Percentiles rank a stretch among this genome's conserved stretches.
phyloP scores from a whole-genome alignment of 2,113 vertebrate species.

The Myxocyprinus asiaticus region DNA sequence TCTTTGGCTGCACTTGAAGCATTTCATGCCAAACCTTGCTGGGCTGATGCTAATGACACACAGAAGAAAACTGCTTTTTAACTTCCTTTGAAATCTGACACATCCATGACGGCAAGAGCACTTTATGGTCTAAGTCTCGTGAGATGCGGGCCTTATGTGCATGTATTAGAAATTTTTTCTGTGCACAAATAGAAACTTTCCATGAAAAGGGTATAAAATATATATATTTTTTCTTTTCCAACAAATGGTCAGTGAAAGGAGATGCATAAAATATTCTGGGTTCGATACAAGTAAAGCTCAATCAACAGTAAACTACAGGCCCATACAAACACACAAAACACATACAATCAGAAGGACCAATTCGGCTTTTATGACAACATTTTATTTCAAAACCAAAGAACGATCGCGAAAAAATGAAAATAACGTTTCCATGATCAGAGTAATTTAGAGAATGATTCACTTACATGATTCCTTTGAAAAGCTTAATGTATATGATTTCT shows the following conservation, averaged over 20 bases:
- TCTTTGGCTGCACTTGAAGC: slow-evolving; percentile 8
- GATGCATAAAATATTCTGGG: no score
- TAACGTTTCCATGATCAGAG: neutral
- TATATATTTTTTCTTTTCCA: no score
- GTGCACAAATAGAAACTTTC: no score
- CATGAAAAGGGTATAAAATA: no score
- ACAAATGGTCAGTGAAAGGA: no score
- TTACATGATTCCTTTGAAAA: slow-evolving; percentile 12
- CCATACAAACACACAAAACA: no score
- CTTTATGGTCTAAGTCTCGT: neutral
- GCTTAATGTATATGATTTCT: slow-evolving; percentile 10
- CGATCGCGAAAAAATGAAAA: neutral
- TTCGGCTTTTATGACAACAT: neutral
- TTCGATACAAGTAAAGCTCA: no score
- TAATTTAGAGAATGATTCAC: neutral
- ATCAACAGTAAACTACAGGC: no score
- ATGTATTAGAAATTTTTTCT: no score
- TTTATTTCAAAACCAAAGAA: slow-evolving; percentile 15
- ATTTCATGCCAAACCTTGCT: neutral
- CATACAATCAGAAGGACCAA: neutral
- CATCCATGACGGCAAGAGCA: neutral
- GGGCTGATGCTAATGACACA: neutral
- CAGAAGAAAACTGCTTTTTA: neutral
- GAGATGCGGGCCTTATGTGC: neutral
- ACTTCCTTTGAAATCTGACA: slow-evolving; percentile 17